phyloP scores from a whole-genome alignment of 1,140 invertebrate species.

The Eulimnadia texana region DNA sequence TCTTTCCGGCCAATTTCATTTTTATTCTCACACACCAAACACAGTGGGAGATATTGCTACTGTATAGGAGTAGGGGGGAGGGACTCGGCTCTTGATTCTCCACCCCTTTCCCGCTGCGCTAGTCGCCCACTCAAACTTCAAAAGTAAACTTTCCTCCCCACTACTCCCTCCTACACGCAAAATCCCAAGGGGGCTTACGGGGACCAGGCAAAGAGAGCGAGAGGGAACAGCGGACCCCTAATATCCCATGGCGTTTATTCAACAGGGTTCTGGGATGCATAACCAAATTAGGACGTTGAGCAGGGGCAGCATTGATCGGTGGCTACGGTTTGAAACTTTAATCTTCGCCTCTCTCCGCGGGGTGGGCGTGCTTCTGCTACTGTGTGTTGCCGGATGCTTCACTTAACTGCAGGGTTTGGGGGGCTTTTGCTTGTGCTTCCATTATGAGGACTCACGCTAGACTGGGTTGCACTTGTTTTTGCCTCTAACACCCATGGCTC shows the following conservation, averaged over 20 bases:
- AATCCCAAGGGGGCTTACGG: too few relatives aligned
- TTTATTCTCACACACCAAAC: background rate
- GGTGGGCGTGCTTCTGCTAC: background rate
- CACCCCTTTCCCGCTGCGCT: too few relatives aligned
- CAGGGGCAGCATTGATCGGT: background rate
- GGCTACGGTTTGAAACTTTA: background rate
- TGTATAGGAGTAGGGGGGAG: too few relatives aligned
- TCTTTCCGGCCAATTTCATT: background rate
- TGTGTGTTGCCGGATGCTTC: background rate
- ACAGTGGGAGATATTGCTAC: too few relatives aligned
- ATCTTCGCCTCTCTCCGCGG: background rate
- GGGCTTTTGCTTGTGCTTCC: background rate
- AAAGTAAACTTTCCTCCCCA: too few relatives aligned
- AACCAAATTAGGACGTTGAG: background rate
- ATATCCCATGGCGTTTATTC: background rate
- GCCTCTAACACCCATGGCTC: background rate
- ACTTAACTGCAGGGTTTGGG: background rate
- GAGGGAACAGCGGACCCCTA: too few relatives aligned
- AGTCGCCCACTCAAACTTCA: too few relatives aligned
- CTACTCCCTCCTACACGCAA: too few relatives aligned
- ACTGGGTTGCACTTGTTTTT: background rate
- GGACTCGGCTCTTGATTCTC: too few relatives aligned
- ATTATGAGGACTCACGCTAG: background rate
- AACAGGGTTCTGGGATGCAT: background rate
- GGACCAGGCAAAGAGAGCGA: too few relatives aligned